Base-by-base conservation (phyloP, 1,140 invertebrate species). In the Aporrectodea caliginosa region DNA sequence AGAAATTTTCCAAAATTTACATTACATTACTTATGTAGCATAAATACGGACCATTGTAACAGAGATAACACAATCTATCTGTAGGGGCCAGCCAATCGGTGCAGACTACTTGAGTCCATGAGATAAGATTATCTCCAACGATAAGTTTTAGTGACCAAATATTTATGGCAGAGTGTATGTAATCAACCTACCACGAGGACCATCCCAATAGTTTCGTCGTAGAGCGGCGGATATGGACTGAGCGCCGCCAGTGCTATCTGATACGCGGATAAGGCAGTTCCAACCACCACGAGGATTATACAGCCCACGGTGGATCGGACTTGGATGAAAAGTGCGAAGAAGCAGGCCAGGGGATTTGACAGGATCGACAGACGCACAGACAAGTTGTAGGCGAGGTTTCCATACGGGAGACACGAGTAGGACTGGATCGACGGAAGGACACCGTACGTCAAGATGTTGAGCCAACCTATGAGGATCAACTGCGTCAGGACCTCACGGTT, bases 381-480 rank as follows among this genome's bases (percentile, higher is more conserved):
- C 83, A 95, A 90, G 87, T 96, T 94, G 88, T 95, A 97, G 0
- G 93, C 91, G 14, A 82, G 74, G 1, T 31, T 35, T 1, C 95
- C 95, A 85, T 97, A 98, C 0, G 95, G 94, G 76, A 95, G 89
- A 87, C 93, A 94, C 0, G 95, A 94, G 86, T 93, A 98, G 0
- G 94, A 93, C 86, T 96, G 94, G 73, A 96, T 92, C 76, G 93
- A 93, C 1, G 93, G 93, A 78, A 97, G 89, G 72, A 93, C 91
- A 70, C 94, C 94, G 84, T 96, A 86, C 22, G 79, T 82, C 2
- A 88, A 35, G 31, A 81, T 83, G 75, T 86, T 87, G 1, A 86
- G 76, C 82, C 84, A 86, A 22, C 79, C 83, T 1, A 82, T 85
- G 35, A 88, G 58, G 14, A 85, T 12, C 1, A 86, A 75, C 43